Evolutionary conservation across 1,140 invertebrate species (phyloP), one percentile per base, ranked within the genome.

Genomic region (Cataglyphis hispanica): DNA sequence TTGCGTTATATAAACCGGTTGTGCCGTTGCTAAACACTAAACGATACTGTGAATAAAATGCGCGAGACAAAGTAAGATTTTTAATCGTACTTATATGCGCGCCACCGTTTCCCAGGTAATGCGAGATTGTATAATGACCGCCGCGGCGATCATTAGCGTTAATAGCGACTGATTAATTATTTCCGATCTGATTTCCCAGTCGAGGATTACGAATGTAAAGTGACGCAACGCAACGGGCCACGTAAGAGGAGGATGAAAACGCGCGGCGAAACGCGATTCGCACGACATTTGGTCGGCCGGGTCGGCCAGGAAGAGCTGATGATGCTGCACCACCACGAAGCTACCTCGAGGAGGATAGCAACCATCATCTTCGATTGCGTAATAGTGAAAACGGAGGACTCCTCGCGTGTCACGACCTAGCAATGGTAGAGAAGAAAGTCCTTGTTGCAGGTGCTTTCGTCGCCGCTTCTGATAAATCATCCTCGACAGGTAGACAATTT

Each of bases 331-430:
- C 56, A 25, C 61, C n/a, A 22, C 7, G 37, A 22, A 46, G 80
- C 70, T 84, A 63, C 60, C 81, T 63, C 43, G 56, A 19, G 40
- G 31, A 76, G 43, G 81, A 64, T 46, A n/a, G 84, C 77, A 63
- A 67, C 63, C 64, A 85, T 22, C 83, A 72, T 77, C 75, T 53
- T 19, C 69, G 75, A 87, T 90, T 90, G 77, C 81, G 70, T 83
- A 90, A 90, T 86, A 76, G 89, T 90, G 89, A 90, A 90, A 90
- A 90, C 84, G 63, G 89, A 75, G 60, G 83, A 69, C 63, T 78
- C 11, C 46, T 50, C 61, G 43, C 72, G 83, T 90, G 85, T 87
- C 88, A 83, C 77, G 88, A 87, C 74, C 85, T 50, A 16, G 16
- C 27, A 7, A 50, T 3, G 10, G 16, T 63, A 11, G 46, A 25